Evolutionary conservation across 2,797 vertebrate species (phyloP).

Genomic region (Pyrocephalus nanus): DNA sequence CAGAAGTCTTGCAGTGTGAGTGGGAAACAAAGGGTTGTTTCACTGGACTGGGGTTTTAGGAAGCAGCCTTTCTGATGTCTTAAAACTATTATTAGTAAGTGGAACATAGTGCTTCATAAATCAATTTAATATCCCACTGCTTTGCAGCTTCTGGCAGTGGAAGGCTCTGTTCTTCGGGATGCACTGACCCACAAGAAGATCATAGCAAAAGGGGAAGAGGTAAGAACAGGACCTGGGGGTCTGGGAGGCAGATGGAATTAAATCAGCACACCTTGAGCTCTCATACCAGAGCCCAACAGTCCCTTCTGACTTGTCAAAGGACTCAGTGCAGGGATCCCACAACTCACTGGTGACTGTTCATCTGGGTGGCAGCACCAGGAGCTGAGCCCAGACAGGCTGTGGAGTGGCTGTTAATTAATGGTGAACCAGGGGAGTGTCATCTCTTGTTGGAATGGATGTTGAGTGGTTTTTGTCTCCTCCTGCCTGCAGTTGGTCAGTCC

Average conservation of each 20-base stretch:
- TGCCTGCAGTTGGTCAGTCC: conserved; percentile 88
- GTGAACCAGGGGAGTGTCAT: neutral
- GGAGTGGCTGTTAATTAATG: neutral
- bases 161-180: conserved; percentile 84
- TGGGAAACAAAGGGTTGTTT: neutral
- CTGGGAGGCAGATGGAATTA: neutral
- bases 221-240: conserved; percentile 46
- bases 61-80: neutral
- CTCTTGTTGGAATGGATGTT: neutral
- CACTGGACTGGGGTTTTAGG: neutral
- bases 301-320: neutral
- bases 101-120: neutral
- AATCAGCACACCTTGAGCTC: neutral
- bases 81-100: neutral
- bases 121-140: neutral
- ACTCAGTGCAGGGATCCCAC: neutral
- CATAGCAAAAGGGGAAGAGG: conserved; percentile 97
- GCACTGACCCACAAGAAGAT: conserved; percentile 96
- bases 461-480: neutral
- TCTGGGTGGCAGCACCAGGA: neutral
- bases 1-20: neutral
- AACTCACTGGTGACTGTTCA: rapidly evolving
- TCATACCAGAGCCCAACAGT: neutral
- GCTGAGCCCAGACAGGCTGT: neutral
- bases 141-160: conserved; percentile 90